Evolutionary conservation across 2,113 vertebrate genomes (phyloP).

Genomic region (Pseudorectes ferrugineus): DNA sequence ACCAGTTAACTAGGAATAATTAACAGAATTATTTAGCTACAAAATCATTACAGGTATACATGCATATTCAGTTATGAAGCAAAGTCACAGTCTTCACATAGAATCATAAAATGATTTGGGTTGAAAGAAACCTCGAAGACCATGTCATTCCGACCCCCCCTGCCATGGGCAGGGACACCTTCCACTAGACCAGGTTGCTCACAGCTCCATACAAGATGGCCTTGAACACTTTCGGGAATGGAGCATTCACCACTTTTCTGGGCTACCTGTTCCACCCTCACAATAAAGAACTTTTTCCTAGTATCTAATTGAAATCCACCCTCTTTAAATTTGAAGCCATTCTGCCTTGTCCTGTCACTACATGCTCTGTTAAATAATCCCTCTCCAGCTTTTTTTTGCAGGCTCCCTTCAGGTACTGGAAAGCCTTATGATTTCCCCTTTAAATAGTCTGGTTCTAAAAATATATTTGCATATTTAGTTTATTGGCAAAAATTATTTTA

Average conservation of each 20-base stretch:
- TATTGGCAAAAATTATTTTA: neutral
- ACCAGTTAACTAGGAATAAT: neutral
- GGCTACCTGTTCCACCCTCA: neutral
- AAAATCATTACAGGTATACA: neutral
- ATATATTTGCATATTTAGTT: neutral
- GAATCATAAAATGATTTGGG: neutral
- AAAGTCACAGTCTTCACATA: neutral
- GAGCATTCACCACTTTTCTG: neutral
- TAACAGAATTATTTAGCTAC: neutral
- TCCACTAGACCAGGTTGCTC: neutral
- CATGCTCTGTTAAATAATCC: neutral
- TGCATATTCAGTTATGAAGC: neutral
- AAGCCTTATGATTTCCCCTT: neutral
- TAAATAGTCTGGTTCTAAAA: neutral
- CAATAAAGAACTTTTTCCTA: neutral
- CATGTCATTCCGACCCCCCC: rapidly evolving
- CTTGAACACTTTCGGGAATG: neutral
- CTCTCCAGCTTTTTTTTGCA: neutral
- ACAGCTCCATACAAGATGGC: neutral
- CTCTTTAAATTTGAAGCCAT: neutral
- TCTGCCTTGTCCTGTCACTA: neutral
- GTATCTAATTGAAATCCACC: neutral
- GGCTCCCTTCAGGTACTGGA: neutral
- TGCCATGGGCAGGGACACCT: neutral
- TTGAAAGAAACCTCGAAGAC: neutral